These are phyloP conservation scores for Ichneumoninae sp. DNA, from an alignment of 2,888 invertebrate species.

Conservation along the genomic window DNA sequence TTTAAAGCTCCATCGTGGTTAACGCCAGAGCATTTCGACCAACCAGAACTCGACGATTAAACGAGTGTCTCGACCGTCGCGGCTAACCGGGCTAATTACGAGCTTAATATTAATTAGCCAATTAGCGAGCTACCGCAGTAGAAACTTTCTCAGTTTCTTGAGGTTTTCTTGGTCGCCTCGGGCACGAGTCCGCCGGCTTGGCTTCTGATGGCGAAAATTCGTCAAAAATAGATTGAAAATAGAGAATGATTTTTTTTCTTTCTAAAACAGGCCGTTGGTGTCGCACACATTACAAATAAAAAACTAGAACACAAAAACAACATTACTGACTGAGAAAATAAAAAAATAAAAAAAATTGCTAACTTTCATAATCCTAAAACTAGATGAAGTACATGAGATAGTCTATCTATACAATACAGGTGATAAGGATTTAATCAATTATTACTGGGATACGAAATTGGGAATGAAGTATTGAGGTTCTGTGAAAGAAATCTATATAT, in stretches of 20 bases:
- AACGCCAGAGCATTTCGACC: slow-evolving; percentile 64
- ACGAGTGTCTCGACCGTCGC: slow-evolving; percentile 72
- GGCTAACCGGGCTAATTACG: slow-evolving; percentile 76
- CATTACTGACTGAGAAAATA: slow-evolving; percentile 40
- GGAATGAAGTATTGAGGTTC: slow-evolving; percentile 68
- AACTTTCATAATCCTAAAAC: slow-evolving; percentile 23
- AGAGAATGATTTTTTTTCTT: not conserved
- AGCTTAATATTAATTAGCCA: slow-evolving; percentile 80
- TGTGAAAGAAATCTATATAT: slow-evolving; percentile 27
- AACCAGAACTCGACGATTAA: slow-evolving; percentile 75
- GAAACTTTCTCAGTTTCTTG: slow-evolving; percentile 34
- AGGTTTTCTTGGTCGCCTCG: slow-evolving; percentile 2
- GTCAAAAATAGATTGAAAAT: slow-evolving; percentile 38
- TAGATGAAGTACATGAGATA: slow-evolving; percentile 32
- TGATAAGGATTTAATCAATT: slow-evolving; percentile 38
- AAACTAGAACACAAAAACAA: slow-evolving; percentile 34
- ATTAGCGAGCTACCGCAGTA: slow-evolving; percentile 70
- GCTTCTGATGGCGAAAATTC: slow-evolving; percentile 38
- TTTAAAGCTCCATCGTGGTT: not conserved
- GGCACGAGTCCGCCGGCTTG: slow-evolving; percentile 35
- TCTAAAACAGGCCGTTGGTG: slow-evolving; percentile 12
- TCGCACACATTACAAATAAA: slow-evolving; percentile 4
- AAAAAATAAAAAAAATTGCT: slow-evolving; percentile 15
- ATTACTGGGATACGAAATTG: slow-evolving; percentile 59
- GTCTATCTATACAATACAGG: slow-evolving; percentile 44